Conservation (phyloP, 1,140 invertebrate species). For the Drosophila triauraria region DNA sequence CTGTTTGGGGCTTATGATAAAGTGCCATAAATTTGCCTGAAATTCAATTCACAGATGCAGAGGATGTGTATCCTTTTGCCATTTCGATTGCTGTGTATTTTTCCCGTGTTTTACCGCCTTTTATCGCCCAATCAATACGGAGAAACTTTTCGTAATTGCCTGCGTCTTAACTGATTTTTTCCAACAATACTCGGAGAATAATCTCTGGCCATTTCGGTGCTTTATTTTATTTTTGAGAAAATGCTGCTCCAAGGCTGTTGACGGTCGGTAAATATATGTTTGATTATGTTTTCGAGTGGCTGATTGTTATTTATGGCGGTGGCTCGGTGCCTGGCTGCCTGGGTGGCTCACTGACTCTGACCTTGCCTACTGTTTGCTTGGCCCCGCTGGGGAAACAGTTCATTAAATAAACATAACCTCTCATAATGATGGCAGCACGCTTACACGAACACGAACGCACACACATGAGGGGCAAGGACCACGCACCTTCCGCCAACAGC, state of each 20-base stretch:
- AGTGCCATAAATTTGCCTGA: conserved; percentile 39
- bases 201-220: not conserved
- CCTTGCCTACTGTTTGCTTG: conserved; percentile 25
- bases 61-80: not conserved
- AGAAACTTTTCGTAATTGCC: conserved; percentile 31
- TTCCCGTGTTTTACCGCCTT: conserved; percentile 8
- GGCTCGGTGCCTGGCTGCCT: not conserved
- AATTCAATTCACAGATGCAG: conserved; percentile 24
- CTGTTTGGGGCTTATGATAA: conserved; percentile 27
- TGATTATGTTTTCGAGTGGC: conserved; percentile 45
- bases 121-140: conserved; percentile 40
- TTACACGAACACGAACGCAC: conserved; percentile 8
- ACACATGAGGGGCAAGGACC: conserved; percentile 3
- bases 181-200: not conserved
- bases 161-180: conserved; percentile 17
- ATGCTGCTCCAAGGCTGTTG: not conserved
- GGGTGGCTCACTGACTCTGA: conserved; percentile 9
- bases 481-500: conserved; percentile 9
- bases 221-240: conserved; percentile 15
- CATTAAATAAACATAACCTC: conserved; percentile 77
- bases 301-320: conserved; percentile 42
- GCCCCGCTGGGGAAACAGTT: conserved; percentile 43
- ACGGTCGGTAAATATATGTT: conserved; percentile 27
- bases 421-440: conserved; percentile 64
- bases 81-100: not conserved